Conservation (phyloP, 2,888 invertebrate genomes). For the Tachina fera region DNA sequence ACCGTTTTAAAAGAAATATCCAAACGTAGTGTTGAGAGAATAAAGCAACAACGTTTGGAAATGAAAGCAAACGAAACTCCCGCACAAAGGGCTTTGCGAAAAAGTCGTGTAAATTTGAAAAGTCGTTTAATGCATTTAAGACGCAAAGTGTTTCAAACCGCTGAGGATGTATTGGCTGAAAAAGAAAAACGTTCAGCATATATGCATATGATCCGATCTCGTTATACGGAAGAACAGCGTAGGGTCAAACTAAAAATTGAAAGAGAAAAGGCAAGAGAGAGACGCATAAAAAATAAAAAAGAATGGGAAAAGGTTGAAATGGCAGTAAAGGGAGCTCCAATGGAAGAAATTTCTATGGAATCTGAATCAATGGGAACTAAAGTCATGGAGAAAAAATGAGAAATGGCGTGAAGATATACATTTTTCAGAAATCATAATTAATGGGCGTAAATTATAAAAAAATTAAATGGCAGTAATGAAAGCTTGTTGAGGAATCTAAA, state of each 20-base stretch:
- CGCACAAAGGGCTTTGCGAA: conserved; percentile 50
- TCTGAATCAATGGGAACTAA: neutral
- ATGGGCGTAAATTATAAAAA: too few relatives aligned
- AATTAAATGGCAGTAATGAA: too few relatives aligned
- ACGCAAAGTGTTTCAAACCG: conserved; percentile 33
- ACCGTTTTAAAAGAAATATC: conserved; percentile 41
- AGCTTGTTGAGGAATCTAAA: too few relatives aligned
- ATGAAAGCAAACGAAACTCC: conserved; percentile 57
- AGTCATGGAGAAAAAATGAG: too few relatives aligned
- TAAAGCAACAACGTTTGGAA: conserved; percentile 57
- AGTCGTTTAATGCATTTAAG: conserved; percentile 49
- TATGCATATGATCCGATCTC: conserved; percentile 2
- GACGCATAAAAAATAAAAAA: conserved; percentile 13
- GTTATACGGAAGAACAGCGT: conserved; percentile 34
- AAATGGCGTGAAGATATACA: too few relatives aligned
- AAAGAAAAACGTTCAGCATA: conserved; percentile 39
- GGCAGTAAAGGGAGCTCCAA: neutral
- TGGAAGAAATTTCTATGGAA: neutral
- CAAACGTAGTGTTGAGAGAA: conserved; percentile 52
- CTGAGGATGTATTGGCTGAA: conserved; percentile 63
- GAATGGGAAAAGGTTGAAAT: conserved; percentile 41
- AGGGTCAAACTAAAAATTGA: neutral
- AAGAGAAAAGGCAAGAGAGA: conserved; percentile 30
- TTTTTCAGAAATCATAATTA: too few relatives aligned
- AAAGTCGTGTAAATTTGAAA: conserved; percentile 25